These are phyloP conservation scores for Linyphia triangularis DNA, from an alignment of 2,888 invertebrate genomes.

Conservation along the genomic window DNA sequence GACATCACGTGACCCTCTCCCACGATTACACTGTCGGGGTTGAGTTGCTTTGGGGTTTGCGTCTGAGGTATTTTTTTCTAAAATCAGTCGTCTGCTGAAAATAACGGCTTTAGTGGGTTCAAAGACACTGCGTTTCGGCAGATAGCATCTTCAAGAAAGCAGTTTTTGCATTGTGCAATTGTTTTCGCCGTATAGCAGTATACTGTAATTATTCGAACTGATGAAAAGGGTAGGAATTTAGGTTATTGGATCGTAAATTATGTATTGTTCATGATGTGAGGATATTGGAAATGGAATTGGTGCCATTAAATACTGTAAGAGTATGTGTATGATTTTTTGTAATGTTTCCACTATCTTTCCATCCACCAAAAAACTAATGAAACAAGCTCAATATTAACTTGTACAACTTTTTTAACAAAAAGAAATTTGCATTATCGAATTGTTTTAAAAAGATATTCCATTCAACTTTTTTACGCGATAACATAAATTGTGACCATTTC, in stretches of 20 bases:
- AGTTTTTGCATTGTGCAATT: neutral
- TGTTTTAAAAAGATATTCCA: no score
- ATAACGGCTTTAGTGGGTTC: slow-evolving; percentile 5
- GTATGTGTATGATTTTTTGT: no score
- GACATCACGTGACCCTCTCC: neutral
- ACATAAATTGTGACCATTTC: no score
- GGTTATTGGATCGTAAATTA: slow-evolving; percentile 40
- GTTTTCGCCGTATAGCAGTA: no score
- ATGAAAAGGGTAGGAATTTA: neutral
- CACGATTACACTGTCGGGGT: neutral
- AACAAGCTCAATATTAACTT: no score
- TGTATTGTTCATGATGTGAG: slow-evolving; percentile 12
- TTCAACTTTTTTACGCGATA: no score
- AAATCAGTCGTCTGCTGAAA: neutral
- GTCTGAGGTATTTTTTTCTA: neutral
- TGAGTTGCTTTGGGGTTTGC: neutral
- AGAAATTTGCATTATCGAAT: no score
- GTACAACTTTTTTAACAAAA: no score
- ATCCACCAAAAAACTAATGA: no score
- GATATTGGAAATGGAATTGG: neutral
- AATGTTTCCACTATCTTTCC: no score
- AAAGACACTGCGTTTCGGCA: slow-evolving; percentile 1
- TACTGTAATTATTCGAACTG: neutral
- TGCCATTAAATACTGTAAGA: no score
- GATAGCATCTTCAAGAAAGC: neutral